phyloP scores from a whole-genome alignment of 2,888 invertebrate genomes.

The Drosophila setosimentum region DNA sequence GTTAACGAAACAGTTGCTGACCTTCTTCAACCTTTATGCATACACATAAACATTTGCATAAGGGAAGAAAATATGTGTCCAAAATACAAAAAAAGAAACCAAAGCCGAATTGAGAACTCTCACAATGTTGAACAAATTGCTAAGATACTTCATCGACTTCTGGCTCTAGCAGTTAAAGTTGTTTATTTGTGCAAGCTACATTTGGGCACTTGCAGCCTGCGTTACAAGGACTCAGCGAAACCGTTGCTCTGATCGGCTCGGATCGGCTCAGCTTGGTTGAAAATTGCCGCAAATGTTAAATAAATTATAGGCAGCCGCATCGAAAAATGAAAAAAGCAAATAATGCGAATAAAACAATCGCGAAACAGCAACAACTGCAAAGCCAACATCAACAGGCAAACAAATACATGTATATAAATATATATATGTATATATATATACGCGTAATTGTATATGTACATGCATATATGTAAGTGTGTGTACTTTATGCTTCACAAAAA shows the following conservation, averaged over 20 bases:
- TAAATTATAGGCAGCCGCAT: conserved; percentile 65
- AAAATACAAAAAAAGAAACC: background rate
- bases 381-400: conserved; percentile 37
- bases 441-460: too few relatives aligned
- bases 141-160: background rate
- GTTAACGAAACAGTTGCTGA: conserved; percentile 4
- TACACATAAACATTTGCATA: background rate
- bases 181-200: background rate
- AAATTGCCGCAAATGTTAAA: conserved; percentile 68
- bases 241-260: background rate
- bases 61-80: background rate
- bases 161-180: background rate
- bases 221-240: background rate
- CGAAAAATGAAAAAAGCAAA: conserved; percentile 13
- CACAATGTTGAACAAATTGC: background rate
- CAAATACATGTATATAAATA: conserved; percentile 2
- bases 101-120: background rate
- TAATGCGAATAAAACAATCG: conserved; percentile 19
- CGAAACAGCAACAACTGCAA: conserved; percentile 30
- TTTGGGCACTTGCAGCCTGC: background rate
- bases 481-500: conserved; percentile 15
- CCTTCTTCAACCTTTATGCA: background rate
- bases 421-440: too few relatives aligned
- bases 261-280: conserved; percentile 40
- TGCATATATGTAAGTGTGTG: background rate